Base-by-base conservation (phyloP, 2,888 invertebrate species). In the Orthonevra nobilis region DNA sequence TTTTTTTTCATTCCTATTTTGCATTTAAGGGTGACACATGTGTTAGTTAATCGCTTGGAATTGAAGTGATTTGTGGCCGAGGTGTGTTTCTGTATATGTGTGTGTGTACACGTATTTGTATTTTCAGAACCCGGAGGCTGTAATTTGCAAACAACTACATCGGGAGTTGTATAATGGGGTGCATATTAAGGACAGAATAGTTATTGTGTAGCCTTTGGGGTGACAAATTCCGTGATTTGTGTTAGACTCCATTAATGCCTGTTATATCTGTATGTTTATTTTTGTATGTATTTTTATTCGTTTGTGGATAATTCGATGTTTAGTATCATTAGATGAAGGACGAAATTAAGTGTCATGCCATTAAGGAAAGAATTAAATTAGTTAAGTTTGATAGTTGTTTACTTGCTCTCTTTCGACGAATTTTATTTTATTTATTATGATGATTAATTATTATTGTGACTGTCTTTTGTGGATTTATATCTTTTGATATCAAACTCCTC, bases 31-130 rank as follows among this genome's bases (percentile, higher is more conserved):
- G 36, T 48, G 56, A 72, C 77, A 79, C 54, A 72, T 72, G 73
- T 68, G 73, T 73, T 73, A 68, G 73, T 79, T 79, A 79, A 79
- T 79, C 73, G 72, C 66, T 73, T 50, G 66, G 73, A 73, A 73
- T 79, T 79, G 79, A 73, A 68, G 73, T 73, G 79, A 79, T 79
- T 79, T 79, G 73, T 79, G 73, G 73, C 61, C 34, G 26, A 38
- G 19, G 30, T 7, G 10, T 19, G 10, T 32, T 2, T 9, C 10
- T 19, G n/a, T 28, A 9, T 7, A 15, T 63, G 5, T 17, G 20
- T 23, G 38, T 52, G 26, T 56, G 10, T 52, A 12, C 30, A 2
- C 34, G 19, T 34, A 10, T 54, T 42, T 68, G 23, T 10, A 56
- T 56, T 46, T 30, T 40, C 42, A 54, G 28, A 46, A 58, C 60